Evolutionary conservation across 2,113 vertebrate genomes (phyloP).

Genomic region (Alethe diademata): DNA sequence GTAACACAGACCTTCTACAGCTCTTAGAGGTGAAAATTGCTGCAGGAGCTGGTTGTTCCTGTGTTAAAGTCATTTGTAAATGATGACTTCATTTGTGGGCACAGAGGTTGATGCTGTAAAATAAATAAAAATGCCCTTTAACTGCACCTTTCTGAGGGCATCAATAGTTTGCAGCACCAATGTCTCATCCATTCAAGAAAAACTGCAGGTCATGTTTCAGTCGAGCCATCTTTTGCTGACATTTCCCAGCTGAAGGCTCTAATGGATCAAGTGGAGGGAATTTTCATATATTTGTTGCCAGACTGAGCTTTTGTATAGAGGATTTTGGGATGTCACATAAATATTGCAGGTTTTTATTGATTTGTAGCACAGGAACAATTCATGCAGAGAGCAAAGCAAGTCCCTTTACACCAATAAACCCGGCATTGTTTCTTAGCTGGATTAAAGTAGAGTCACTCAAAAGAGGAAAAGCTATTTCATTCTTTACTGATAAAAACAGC

Average conservation of each 20-base stretch:
- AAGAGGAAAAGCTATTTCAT: neutral
- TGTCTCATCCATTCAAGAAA: constrained; percentile 32
- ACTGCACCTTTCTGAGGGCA: neutral
- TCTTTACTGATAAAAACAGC: neutral
- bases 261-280: neutral
- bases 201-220: neutral
- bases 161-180: neutral
- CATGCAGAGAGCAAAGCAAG: neutral
- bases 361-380: neutral
- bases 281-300: constrained; percentile 8
- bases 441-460: neutral
- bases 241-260: constrained; percentile 10
- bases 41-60: neutral
- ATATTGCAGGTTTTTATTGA: constrained; percentile 17
- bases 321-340: constrained; percentile 19
- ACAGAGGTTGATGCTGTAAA: neutral
- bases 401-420: neutral
- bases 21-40: neutral
- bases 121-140: constrained; percentile 17
- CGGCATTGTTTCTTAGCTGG: neutral
- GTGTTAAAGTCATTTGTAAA: neutral
- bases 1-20: neutral
- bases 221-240: neutral
- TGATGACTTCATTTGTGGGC: neutral
- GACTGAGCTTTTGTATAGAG: neutral